A percentile compares a stretch with the other conserved stretches of the same genome.
These are phyloP conservation scores for Orthonyx spaldingii DNA, from an alignment of 2,113 vertebrate species.

Conservation along the genomic window DNA sequence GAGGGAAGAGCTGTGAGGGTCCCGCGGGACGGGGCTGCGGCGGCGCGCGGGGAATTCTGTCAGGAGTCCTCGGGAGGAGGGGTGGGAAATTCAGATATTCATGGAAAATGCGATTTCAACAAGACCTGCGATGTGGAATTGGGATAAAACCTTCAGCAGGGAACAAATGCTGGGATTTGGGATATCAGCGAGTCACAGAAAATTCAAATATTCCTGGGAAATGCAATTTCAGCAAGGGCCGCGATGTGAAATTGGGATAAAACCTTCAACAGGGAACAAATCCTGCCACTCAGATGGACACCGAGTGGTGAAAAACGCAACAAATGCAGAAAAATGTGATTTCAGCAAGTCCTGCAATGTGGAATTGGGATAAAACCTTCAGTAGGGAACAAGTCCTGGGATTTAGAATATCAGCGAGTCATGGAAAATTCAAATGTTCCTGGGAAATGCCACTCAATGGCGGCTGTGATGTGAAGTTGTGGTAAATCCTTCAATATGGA, in stretches of 20 bases:
- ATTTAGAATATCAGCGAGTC: too few species aligned
- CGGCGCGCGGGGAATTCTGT: background rate
- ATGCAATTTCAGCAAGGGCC: background rate
- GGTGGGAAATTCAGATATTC: background rate
- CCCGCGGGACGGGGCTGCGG: too few species aligned
- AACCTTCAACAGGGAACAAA: background rate
- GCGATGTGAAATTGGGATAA: background rate
- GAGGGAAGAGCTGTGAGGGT: background rate
- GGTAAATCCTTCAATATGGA: background rate
- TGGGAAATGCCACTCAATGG: background rate
- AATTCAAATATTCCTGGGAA: background rate
- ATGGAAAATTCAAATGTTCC: too few species aligned
- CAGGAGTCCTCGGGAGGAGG: fast-evolving
- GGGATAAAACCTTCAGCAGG: background rate
- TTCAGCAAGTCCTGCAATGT: background rate
- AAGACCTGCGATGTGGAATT: background rate
- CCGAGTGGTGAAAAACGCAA: background rate
- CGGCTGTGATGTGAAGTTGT: background rate
- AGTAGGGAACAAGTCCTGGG: background rate
- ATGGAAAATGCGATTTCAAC: background rate
- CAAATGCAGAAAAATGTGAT: too few species aligned
- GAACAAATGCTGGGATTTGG: background rate
- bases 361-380: too few species aligned
- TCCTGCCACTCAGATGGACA: background rate
- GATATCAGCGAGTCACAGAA: background rate